Evolutionary conservation across 2,797 vertebrate species (phyloP), one percentile per base, ranked within the genome.

Genomic region (Bryconaethiops microstoma): DNA sequence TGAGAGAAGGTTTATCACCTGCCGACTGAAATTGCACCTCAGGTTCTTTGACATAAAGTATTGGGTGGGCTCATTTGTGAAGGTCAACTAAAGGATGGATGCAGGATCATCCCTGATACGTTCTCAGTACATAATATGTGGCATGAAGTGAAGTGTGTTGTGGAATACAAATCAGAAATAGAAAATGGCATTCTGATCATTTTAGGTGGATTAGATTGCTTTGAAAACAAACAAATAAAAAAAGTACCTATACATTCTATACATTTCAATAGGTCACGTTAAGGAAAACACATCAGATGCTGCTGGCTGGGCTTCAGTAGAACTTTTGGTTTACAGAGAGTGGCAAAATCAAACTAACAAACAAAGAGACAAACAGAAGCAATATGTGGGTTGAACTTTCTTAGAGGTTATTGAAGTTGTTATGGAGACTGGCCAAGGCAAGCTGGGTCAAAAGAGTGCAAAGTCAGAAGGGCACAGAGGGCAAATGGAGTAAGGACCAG

Each of bases 1-100:
- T 83, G 81, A 88, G 82, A 68, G 82, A 82, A 86, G 67, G 87
- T 93, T 89, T 83, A 90, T 94, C 91, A 91, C 88, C 77, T 79
- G 68, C 67, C 67, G 39, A 73, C 82, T 68, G 84, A 87, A 90
- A 92, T 92, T 88, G 83, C 83, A 62, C 89, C 88, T 87, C 79
- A 86, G 70, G 78, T 80, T 87, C 17, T 70, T 74, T 84, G 82
- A 88, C 84, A 83, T 84, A 85, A 88, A 76, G 42, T 84, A 87
- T 82, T 35, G n/a, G 54, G 64, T 42, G n/a, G 54, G 78, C 54
- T 74, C 35, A 40, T 75, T 71, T 81, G 50, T 77, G 78, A 81
- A 88, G 87, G 85, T 86, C 81, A 88, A 35, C 4, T 17, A 84
- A 35, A 35, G 35, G 82, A 87, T 81, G 76, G 68, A 83, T 83